Percentiles rank a stretch among this genome's conserved stretches.
phyloP scores from a whole-genome alignment of 2,113 vertebrate species.

The Cichladusa arquata region DNA sequence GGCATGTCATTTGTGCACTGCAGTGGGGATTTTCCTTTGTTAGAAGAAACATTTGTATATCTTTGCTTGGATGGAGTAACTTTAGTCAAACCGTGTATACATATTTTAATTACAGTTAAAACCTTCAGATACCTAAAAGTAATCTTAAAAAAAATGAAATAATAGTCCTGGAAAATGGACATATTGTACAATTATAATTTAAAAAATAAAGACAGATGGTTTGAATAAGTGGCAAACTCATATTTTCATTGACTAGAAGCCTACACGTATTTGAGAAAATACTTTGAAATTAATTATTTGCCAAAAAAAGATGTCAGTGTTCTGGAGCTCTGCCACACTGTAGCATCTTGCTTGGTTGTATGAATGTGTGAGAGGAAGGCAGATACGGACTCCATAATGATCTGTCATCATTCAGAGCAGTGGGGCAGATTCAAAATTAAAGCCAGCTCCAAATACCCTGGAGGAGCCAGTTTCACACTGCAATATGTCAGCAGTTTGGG shows the following conservation, averaged over 20 bases:
- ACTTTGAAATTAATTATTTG: constrained; percentile 60
- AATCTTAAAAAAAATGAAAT: neutral
- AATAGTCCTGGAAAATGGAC: constrained; percentile 29
- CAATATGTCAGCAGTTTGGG: neutral
- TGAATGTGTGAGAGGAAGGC: constrained; percentile 37
- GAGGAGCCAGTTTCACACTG: neutral
- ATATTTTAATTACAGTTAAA: neutral
- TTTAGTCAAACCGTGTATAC: neutral
- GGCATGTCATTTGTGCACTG: neutral
- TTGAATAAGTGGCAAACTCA: constrained; percentile 62
- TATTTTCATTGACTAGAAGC: constrained; percentile 56
- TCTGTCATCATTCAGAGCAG: constrained; percentile 3
- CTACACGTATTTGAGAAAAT: constrained; percentile 56
- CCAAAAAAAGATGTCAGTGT: constrained; percentile 65
- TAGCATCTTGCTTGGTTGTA: constrained; percentile 38
- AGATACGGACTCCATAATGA: neutral
- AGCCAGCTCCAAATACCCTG: neutral
- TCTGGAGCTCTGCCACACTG: constrained; percentile 11
- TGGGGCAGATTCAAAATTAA: neutral
- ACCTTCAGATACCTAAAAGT: neutral
- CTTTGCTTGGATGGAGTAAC: neutral
- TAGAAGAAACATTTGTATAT: neutral
- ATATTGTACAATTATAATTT: constrained; percentile 41
- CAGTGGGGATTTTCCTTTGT: neutral
- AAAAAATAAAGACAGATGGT: constrained; percentile 44